Percentiles rank a stretch among this genome's conserved stretches.
phyloP scores from a whole-genome alignment of 2,113 vertebrate species.

The Capricornis sumatraensis region DNA sequence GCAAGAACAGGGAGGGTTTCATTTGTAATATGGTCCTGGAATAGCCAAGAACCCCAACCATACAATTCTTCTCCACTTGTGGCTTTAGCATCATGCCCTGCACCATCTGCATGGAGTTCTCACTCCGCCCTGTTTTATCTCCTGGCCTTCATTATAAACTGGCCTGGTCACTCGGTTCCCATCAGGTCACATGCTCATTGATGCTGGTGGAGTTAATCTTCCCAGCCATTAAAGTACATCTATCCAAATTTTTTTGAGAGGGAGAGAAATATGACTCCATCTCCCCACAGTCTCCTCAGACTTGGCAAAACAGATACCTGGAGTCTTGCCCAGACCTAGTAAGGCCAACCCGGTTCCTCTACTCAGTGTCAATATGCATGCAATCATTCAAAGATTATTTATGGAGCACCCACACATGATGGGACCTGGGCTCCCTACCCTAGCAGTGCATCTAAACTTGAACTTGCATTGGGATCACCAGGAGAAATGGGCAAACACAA shows the following conservation, averaged over 20 bases:
- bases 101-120: constrained; percentile 1
- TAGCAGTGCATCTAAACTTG: not conserved
- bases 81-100: constrained; percentile 40
- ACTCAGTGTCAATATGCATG: constrained; percentile 19
- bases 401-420: not conserved
- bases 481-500: not conserved
- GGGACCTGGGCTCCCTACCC: not conserved
- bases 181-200: constrained; percentile 16
- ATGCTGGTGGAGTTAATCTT: constrained; percentile 2
- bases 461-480: not conserved
- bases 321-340: constrained; percentile 47
- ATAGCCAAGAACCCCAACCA: constrained; percentile 27
- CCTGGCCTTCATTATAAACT: constrained; percentile 36
- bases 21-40: constrained; percentile 25
- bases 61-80: constrained; percentile 46
- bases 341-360: constrained; percentile 29
- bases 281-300: constrained; percentile 41
- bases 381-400: constrained; percentile 26
- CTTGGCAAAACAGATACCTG: constrained; percentile 52
- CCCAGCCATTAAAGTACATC: constrained; percentile 4
- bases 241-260: not conserved
- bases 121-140: not conserved
- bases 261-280: constrained; percentile 45
- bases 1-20: not conserved
- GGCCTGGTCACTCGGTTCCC: constrained; percentile 1